These are phyloP conservation scores for Sebastes schlegelii DNA, from an alignment of 2,113 vertebrate genomes.

Conservation along the genomic window DNA sequence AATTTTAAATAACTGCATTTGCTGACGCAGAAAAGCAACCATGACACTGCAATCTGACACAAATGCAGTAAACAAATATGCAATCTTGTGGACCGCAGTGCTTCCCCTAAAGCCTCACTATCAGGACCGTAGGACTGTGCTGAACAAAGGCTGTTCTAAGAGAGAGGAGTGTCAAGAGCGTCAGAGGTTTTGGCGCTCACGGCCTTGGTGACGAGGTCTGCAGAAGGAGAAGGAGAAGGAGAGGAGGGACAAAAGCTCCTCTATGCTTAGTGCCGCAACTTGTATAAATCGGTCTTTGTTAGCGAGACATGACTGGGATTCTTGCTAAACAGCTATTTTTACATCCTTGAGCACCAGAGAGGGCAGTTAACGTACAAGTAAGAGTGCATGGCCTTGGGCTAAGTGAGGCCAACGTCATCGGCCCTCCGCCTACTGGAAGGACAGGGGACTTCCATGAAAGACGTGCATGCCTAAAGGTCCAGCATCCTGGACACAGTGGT, in stretches of 20 bases:
- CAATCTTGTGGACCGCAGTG: conserved; percentile 43
- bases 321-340: conserved; percentile 84
- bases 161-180: conserved; percentile 69
- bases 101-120: conserved; percentile 38
- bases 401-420: conserved; percentile 57
- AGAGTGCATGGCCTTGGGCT: conserved; percentile 68
- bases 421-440: conserved; percentile 53
- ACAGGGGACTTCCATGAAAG: conserved; percentile 55
- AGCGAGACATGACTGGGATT: conserved; percentile 75
- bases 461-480: conserved; percentile 13
- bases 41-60: conserved; percentile 59
- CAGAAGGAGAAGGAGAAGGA: conserved; percentile 57
- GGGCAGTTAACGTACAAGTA: conserved; percentile 66
- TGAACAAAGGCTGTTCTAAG: conserved; percentile 79
- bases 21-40: conserved; percentile 46
- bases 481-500: conserved; percentile 2
- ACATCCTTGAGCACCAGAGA: conserved; percentile 68
- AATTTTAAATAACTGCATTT: conserved; percentile 9
- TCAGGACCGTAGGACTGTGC: conserved; percentile 55
- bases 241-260: conserved; percentile 78
- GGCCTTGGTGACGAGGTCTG: conserved; percentile 75
- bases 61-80: conserved; percentile 60
- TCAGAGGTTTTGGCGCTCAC: conserved; percentile 81
- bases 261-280: conserved; percentile 73
- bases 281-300: conserved; percentile 84